Base-by-base conservation (phyloP, 2,797 vertebrate genomes). In the Anguilla anguilla region DNA sequence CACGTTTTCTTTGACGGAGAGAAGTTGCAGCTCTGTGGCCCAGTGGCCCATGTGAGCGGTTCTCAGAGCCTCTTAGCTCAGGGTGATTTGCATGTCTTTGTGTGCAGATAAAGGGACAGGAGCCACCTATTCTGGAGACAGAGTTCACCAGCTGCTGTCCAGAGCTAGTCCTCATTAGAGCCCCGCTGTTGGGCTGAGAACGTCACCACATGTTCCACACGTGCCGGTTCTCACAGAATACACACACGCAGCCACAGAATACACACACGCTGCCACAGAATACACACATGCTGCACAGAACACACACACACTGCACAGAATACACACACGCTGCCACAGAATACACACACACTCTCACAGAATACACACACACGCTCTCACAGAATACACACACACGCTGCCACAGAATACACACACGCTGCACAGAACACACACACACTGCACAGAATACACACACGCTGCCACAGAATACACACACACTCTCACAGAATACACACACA, bases 81-180 rank as follows among this genome's bases (percentile, higher is more conserved):
- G 96, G 97, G 97, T 98, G 97, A 99, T 99, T 99, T 98, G 97
- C 98, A 98, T 98, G 97, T 97, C 97, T 98, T 99, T 99, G 98
- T 99, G 97, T 93, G 77, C 90, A 96, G 95, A 99, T 98, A 98
- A 99, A 98, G 95, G 97, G 97, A 96, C 94, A 92, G 84, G 94
- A 96, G 95, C 89, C 95, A 98, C 96, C 97, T 97, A 97, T 98
- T 97, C 97, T 96, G 97, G 96, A 96, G 94, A 96, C 93, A 86
- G 97, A 98, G 96, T 98, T 98, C 98, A 99, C 98, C 98, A 99
- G 98, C 98, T 99, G 98, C 98, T 97, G 94, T 98, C 97, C 97
- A 98, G 96, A 97, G 97, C 96, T 95, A 95, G 96, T 95, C 94
- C 97, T 98, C 98, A 98, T 99, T 98, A 98, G 97, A 96, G 95